A percentile compares a stretch with the other conserved stretches of the same genome.
Conservation (phyloP, 2,888 invertebrate species). For the Baronia brevicornis region DNA sequence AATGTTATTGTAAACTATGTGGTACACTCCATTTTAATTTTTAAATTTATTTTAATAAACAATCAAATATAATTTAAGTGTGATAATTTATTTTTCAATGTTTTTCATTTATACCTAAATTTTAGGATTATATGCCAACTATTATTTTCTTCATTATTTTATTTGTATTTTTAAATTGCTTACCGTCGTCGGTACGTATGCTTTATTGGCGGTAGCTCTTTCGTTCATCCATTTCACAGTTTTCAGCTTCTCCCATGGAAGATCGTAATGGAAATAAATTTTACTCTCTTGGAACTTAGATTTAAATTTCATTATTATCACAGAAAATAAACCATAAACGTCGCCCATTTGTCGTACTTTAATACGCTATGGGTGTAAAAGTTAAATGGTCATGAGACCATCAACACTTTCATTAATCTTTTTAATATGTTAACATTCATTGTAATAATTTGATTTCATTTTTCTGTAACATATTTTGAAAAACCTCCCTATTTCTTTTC, state of each 20-base stretch:
- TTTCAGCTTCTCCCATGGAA: slow-evolving; percentile 63
- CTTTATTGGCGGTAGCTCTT: slow-evolving; percentile 82
- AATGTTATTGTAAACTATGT: too few species aligned
- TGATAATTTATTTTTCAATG: too few species aligned
- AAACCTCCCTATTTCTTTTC: slow-evolving; percentile 15
- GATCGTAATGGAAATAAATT: slow-evolving; percentile 60
- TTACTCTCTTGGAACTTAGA: slow-evolving; percentile 69
- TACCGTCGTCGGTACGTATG: slow-evolving; percentile 88
- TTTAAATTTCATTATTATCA: slow-evolving; percentile 72
- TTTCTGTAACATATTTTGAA: slow-evolving; percentile 30
- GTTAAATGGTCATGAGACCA: slow-evolving; percentile 60
- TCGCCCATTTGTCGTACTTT: slow-evolving; percentile 57
- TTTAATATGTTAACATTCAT: slow-evolving; percentile 45
- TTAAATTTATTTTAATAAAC: too few species aligned
- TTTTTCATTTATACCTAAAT: too few species aligned
- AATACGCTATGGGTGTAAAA: slow-evolving; percentile 31
- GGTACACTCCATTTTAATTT: too few species aligned
- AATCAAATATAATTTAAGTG: too few species aligned
- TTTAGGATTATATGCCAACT: too few species aligned
- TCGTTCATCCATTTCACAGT: slow-evolving; percentile 87
- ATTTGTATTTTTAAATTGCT: too few species aligned
- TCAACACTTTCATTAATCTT: slow-evolving; percentile 38
- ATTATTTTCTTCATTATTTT: too few species aligned
- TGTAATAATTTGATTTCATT: slow-evolving; percentile 52
- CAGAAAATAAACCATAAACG: slow-evolving; percentile 69